phyloP scores from a whole-genome alignment of 2,888 invertebrate genomes.

The Cinara cedri region DNA sequence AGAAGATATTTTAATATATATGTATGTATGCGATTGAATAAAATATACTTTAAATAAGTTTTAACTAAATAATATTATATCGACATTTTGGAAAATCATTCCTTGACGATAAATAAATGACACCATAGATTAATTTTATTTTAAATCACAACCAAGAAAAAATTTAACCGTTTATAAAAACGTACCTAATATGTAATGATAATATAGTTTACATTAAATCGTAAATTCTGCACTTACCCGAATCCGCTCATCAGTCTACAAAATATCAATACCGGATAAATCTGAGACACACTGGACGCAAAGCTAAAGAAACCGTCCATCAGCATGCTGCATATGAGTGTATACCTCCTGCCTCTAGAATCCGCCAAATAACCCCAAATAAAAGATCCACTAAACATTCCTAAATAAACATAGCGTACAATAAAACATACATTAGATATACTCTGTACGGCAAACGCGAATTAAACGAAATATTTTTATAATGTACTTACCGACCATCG shows the following conservation, averaged over 20 bases:
- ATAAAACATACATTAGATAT: not conserved
- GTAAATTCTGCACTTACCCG: constrained; percentile 67
- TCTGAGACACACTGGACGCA: constrained; percentile 75
- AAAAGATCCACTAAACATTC: constrained; percentile 83
- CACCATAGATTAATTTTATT: no score
- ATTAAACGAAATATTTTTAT: not conserved
- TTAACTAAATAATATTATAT: no score
- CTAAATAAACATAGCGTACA: constrained; percentile 63
- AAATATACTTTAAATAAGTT: no score
- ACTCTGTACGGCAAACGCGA: no score
- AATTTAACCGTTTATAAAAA: no score
- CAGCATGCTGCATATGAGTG: constrained; percentile 74
- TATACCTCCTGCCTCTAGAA: constrained; percentile 78
- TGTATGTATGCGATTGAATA: no score
- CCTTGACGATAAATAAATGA: no score
- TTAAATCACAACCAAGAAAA: no score
- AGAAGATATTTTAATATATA: no score
- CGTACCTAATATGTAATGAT: no score
- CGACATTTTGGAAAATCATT: no score
- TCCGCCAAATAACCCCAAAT: constrained; percentile 86
- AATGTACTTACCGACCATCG: constrained; percentile 72
- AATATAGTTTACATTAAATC: no score
- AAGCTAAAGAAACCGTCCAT: constrained; percentile 77
- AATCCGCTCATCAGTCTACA: constrained; percentile 80
- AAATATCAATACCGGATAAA: constrained; percentile 74